Evolutionary conservation across 2,113 vertebrate genomes (phyloP).

Genomic region (Lucifuga dentata): DNA sequence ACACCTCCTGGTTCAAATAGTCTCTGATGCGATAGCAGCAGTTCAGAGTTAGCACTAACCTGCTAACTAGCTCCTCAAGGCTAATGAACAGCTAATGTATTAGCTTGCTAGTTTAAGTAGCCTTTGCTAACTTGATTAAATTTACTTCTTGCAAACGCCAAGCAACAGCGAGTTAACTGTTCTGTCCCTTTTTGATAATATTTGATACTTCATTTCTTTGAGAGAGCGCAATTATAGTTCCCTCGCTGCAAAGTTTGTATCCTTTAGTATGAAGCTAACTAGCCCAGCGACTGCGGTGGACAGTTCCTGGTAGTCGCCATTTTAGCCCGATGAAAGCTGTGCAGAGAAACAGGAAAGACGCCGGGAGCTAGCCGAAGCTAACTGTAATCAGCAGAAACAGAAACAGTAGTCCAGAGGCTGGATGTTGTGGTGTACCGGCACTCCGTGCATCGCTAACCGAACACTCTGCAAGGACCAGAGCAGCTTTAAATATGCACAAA

Average conservation of each 20-base stretch:
- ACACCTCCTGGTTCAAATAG: not conserved
- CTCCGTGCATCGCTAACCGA: constrained; percentile 13
- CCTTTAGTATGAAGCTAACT: not conserved
- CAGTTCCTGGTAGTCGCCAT: constrained; percentile 74
- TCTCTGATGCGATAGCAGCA: not conserved
- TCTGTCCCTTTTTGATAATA: not conserved
- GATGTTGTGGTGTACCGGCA: not conserved
- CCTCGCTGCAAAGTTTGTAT: too few species aligned
- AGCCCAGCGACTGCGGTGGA: constrained; percentile 13
- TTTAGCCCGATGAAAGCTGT: constrained; percentile 63
- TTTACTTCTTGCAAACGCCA: not conserved
- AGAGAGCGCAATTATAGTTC: not conserved
- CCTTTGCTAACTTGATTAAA: not conserved
- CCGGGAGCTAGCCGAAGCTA: constrained; percentile 39
- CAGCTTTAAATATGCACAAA: constrained; percentile 49
- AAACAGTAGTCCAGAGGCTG: not conserved
- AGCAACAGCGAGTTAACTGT: not conserved
- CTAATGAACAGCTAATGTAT: constrained; percentile 32
- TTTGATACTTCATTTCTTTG: too few species aligned
- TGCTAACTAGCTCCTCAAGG: constrained; percentile 31
- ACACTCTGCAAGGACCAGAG: not conserved
- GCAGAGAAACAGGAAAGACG: constrained; percentile 38
- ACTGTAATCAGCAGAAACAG: not conserved
- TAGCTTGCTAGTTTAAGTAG: constrained; percentile 8
- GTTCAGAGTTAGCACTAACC: constrained; percentile 23